These are phyloP conservation scores for Podotricha telesiphe DNA, from an alignment of 2,888 invertebrate species.

Conservation along the genomic window DNA sequence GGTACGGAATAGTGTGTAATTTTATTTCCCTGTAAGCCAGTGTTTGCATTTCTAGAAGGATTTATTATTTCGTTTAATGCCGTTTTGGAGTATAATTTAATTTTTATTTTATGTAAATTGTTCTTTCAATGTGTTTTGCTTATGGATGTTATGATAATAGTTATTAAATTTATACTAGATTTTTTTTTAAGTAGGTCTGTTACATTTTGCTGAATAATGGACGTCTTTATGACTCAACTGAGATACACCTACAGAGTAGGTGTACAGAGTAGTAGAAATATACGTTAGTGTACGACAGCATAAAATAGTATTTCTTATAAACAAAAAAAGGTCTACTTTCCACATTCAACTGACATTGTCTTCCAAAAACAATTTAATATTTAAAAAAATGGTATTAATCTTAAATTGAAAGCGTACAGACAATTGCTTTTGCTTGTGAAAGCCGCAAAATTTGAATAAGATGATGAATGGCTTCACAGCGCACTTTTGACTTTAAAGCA, in stretches of 20 bases:
- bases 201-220: too few relatives aligned
- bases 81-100: background rate
- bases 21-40: constrained; percentile 18
- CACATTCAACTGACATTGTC: background rate
- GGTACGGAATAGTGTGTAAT: constrained; percentile 33
- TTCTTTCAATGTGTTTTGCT: background rate
- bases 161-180: too few relatives aligned
- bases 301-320: too few relatives aligned
- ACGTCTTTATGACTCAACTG: too few relatives aligned
- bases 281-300: too few relatives aligned
- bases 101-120: constrained; percentile 8
- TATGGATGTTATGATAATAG: background rate
- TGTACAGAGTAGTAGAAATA: too few relatives aligned
- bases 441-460: constrained; percentile 13
- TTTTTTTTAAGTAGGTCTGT: too few relatives aligned
- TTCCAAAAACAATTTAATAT: background rate
- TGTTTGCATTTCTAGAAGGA: constrained; percentile 12
- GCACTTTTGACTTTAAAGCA: constrained; percentile 9
- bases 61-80: constrained; percentile 9
- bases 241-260: too few relatives aligned
- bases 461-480: constrained; percentile 17
- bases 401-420: constrained; percentile 1
- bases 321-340: too few relatives aligned
- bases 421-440: constrained; percentile 10
- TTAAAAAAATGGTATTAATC: constrained; percentile 1